Evolutionary conservation across 2,113 vertebrate genomes (phyloP), one percentile per base, ranked within the genome.

Genomic region (Climacteris rufus): DNA sequence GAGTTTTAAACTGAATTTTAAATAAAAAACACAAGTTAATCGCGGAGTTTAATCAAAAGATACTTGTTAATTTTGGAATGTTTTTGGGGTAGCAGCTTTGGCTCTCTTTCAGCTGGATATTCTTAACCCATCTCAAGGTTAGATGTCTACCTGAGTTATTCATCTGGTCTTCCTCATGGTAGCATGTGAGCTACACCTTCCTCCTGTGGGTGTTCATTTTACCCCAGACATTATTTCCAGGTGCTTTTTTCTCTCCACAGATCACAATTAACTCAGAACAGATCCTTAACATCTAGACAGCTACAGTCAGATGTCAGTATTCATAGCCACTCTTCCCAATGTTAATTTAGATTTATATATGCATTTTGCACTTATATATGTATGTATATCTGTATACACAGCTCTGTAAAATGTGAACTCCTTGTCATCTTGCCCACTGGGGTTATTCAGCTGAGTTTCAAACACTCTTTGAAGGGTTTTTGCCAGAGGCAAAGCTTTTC

Each of bases 11-110:
- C 6, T 19, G 25, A 44, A n/a, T 27, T 61, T 76, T 44, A 33
- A 72, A 21, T 50, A 11, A 49, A 64, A 87, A 87, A 33, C 37
- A 12, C 13, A 10, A 22, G 9, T 13, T 64, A 30, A 63, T 71
- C 33, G 64, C n/a, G 31, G 22, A n/a, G 17, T 64, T 89, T 60
- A 77, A 60, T 22, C 3, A 4, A 52, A 83, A 61, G 33, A 9
- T 50, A 8, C 2, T 0, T 4, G 10, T n/a, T 54, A 39, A 17
- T 56, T 12, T 39, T 71, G 16, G 23, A 53, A 50, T 49, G 30
- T 4, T 42, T 1, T 27, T 71, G 3, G n/a, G 6, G 17, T 4
- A 37, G 16, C 11, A 75, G 28, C 27, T 50, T 72, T 88, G 54
- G 7, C 18, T 64, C 27, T 44, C 7, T 60, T 86, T 83, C 60